Percentiles rank a stretch among this genome's conserved stretches.
Conservation (phyloP, 2,888 invertebrate species). For the Drosophila yooni region DNA sequence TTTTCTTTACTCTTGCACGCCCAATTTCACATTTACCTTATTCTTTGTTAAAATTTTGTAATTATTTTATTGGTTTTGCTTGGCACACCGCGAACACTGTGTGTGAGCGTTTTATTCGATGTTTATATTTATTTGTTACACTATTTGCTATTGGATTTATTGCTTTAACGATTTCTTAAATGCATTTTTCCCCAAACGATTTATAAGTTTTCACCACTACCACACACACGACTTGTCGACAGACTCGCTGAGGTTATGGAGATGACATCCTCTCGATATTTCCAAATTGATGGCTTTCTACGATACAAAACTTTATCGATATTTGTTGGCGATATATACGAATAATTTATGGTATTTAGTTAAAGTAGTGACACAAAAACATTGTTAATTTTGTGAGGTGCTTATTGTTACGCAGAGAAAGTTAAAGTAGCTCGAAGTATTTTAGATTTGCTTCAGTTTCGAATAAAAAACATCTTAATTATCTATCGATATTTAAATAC, state of each 20-base stretch:
- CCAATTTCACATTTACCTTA: constrained; percentile 75
- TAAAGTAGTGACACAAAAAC: neutral
- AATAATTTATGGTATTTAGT: neutral
- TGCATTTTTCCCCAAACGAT: constrained; percentile 54
- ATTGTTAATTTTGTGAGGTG: neutral
- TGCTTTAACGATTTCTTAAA: constrained; percentile 45
- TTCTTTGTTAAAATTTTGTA: constrained; percentile 36
- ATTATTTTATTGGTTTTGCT: constrained; percentile 25
- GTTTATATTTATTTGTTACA: constrained; percentile 13
- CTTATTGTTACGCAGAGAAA: neutral
- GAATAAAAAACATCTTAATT: neutral
- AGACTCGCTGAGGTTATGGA: constrained; percentile 52
- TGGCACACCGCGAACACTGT: constrained; percentile 46
- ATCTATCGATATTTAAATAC: constrained; percentile 3
- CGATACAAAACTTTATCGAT: constrained; percentile 9
- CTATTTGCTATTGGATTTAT: constrained; percentile 22
- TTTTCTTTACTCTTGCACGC: constrained; percentile 77
- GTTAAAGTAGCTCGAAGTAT: neutral
- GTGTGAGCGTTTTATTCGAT: constrained; percentile 28
- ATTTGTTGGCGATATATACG: constrained; percentile 2
- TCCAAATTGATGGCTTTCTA: neutral
- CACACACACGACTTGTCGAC: constrained; percentile 59
- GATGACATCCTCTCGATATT: constrained; percentile 37
- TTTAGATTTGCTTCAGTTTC: neutral
- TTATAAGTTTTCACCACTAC: constrained; percentile 62